These are phyloP conservation scores for Seira musarum DNA, from an alignment of 2,888 invertebrate genomes.

Conservation along the genomic window DNA sequence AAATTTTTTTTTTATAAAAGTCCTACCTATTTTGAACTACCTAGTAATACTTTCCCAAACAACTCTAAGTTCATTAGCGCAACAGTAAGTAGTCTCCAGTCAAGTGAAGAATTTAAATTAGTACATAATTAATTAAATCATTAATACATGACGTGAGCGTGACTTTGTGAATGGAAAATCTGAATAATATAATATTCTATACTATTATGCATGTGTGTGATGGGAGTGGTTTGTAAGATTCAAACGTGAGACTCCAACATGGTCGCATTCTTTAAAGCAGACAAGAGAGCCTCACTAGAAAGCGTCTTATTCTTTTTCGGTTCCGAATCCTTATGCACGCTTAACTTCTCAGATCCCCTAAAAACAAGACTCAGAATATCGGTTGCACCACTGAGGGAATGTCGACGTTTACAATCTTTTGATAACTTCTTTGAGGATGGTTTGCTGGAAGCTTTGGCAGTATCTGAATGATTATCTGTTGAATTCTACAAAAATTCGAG, in stretches of 20 bases:
- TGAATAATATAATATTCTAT: too few relatives aligned
- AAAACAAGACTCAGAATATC: slow-evolving; percentile 68
- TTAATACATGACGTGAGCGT: too few relatives aligned
- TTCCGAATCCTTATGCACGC: slow-evolving; percentile 43
- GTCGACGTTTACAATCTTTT: slow-evolving; percentile 66
- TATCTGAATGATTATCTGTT: slow-evolving; percentile 36
- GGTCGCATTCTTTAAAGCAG: slow-evolving; percentile 65
- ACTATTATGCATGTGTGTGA: too few relatives aligned
- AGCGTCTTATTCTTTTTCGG: slow-evolving; percentile 48
- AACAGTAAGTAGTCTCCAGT: too few relatives aligned
- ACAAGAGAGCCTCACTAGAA: slow-evolving; percentile 61
- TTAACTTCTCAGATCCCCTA: slow-evolving; percentile 52
- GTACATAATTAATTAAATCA: too few relatives aligned
- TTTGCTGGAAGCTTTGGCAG: slow-evolving; percentile 61
- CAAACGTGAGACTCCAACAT: slow-evolving; percentile 70
- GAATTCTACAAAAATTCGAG: too few relatives aligned
- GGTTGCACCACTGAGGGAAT: slow-evolving; percentile 68
- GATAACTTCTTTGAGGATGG: slow-evolving; percentile 62
- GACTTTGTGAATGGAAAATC: too few relatives aligned
- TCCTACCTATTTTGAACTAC: background rate
- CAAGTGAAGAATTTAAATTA: too few relatives aligned
- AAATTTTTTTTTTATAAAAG: too few relatives aligned
- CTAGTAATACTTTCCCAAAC: background rate
- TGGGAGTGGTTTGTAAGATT: background rate
- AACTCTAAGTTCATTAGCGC: background rate